These are phyloP conservation scores for Gnathonemus echidnorhynchus DNA, from an alignment of 2,113 vertebrate species.

Conservation along the genomic window DNA sequence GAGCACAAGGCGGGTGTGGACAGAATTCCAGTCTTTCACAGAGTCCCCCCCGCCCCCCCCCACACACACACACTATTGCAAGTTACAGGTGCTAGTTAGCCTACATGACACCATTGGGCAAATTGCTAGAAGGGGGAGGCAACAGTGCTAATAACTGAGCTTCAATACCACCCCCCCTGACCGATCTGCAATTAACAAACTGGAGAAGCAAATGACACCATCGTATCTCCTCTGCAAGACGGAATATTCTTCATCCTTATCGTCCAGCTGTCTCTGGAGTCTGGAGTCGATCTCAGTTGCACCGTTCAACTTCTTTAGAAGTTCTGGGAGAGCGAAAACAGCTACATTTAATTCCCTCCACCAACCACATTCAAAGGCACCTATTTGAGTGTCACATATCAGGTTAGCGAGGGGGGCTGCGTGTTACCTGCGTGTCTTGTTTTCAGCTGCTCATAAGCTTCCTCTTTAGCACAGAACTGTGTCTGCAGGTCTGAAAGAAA, in stretches of 20 bases:
- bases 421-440: conserved; percentile 2
- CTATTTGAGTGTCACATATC: not conserved
- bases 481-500: conserved; percentile 22
- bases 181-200: not conserved
- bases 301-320: conserved; percentile 28
- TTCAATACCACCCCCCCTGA: not conserved
- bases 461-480: conserved; percentile 11
- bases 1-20: not conserved
- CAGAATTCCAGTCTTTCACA: not conserved
- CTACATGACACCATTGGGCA: not conserved
- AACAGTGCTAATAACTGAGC: not conserved
- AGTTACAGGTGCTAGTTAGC: not conserved
- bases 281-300: conserved; percentile 17
- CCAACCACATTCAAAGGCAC: not conserved
- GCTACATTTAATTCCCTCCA: not conserved
- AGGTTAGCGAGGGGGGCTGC: not conserved
- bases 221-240: rapidly evolving
- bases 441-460: not conserved
- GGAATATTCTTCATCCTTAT: conserved; percentile 29
- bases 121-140: not conserved
- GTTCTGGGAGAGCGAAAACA: not conserved
- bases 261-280: conserved; percentile 27
- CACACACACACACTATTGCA: not conserved
- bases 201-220: conserved; percentile 15
- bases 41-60: not conserved